phyloP scores from a whole-genome alignment of 2,113 vertebrate genomes.

The Sminthopsis crassicaudata region DNA sequence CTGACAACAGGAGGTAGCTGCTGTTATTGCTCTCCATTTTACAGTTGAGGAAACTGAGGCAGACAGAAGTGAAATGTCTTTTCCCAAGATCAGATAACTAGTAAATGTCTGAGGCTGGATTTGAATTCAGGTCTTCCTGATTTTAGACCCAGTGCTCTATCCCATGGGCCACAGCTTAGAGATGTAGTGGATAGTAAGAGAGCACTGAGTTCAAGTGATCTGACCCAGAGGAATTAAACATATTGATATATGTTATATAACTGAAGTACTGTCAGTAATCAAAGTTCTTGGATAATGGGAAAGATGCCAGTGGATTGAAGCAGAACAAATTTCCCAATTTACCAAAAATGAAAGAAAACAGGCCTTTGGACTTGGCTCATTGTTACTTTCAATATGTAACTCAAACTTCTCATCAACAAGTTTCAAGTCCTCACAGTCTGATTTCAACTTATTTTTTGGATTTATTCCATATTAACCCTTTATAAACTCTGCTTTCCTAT shows the following conservation, averaged over 20 bases:
- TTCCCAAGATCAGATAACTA: background rate
- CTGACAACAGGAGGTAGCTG: too few species aligned
- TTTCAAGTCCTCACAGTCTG: background rate
- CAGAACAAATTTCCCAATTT: background rate
- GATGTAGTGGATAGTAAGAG: background rate
- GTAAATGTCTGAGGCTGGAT: background rate
- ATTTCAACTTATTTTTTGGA: background rate
- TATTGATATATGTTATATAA: background rate
- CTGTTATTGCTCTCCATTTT: too few species aligned
- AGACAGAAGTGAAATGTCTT: background rate
- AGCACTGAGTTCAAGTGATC: background rate
- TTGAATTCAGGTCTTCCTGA: background rate
- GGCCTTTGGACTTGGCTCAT: background rate
- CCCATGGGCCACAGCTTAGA: background rate
- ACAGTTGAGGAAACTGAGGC: too few species aligned
- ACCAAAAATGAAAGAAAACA: background rate
- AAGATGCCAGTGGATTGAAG: background rate
- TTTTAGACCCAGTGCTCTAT: background rate
- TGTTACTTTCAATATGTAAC: background rate
- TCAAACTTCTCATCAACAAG: background rate
- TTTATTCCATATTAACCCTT: background rate
- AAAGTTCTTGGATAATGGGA: background rate
- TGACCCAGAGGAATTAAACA: background rate
- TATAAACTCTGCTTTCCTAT: background rate
- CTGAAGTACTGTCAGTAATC: background rate